Base-by-base conservation (phyloP, 2,888 invertebrate species). In the Melanargia galathea region DNA sequence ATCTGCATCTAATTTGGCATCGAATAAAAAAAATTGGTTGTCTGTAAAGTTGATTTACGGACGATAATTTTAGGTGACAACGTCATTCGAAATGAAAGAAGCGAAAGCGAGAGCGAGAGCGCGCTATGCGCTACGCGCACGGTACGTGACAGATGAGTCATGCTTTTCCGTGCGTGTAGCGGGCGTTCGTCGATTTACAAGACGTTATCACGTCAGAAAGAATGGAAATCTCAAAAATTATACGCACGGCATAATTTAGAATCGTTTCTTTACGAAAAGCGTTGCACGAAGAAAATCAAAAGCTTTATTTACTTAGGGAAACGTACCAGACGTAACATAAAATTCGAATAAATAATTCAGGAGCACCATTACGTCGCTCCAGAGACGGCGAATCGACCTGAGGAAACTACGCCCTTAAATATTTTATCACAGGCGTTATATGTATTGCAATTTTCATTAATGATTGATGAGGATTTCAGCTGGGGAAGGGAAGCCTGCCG, bases 371-470 rank as follows among this genome's bases (percentile, higher is more conserved):
- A 90, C 86, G 72, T 66, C 67, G 71, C 68, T 73, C 73, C 76
- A 74, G 78, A 68, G 70, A 70, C 69, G 70, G 65, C 49, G 69
- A 69, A 70, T 71, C 64, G 66, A 66, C 65, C 65, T 64, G 63
- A 65, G 70, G 67, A 83, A 86, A 87, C 89, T 87, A 84, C 82
- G 77, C 72, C 71, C 72, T 75, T 90, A 80, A 90, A 90, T 90
- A 90, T 90, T 90, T 86, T 82, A 90, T 78, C 79, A 73, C 73
- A 77, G 75, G 82, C 84, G 86, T 89, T 89, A 90, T 90, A 89
- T 89, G 87, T 89, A 91, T 89, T 89, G 90, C 87, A 90, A 88
- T 90, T 89, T 88, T 84, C 84, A 88, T 90, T 86, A 90, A 88
- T 86, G 76, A 86, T 85, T 87, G 85, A 90, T 79, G 78, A 77